A percentile compares a stretch with the other conserved stretches of the same genome.
These are phyloP conservation scores for Chiloscyllium plagiosum DNA, from an alignment of 2,113 vertebrate species.

Conservation along the genomic window DNA sequence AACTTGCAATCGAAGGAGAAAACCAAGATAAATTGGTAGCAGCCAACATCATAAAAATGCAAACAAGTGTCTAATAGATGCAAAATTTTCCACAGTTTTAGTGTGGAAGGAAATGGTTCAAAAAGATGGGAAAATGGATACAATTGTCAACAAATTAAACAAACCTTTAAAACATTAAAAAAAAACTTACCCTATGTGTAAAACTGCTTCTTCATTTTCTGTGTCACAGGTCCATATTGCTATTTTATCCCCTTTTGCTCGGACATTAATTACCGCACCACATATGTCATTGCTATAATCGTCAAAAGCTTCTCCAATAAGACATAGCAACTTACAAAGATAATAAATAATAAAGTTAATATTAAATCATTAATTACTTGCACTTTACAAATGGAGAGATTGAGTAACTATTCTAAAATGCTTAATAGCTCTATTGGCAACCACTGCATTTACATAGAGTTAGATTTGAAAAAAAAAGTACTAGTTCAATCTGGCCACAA, in stretches of 20 bases:
- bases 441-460: neutral
- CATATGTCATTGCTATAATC: conserved; percentile 64
- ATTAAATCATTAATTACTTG: neutral
- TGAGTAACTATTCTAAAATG: neutral
- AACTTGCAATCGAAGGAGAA: neutral
- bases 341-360: neutral
- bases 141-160: neutral
- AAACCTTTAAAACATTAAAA: neutral
- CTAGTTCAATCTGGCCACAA: neutral
- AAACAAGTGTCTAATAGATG: neutral
- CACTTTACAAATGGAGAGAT: neutral
- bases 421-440: neutral
- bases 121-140: neutral
- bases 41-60: neutral
- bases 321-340: conserved; percentile 63
- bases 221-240: conserved; percentile 75
- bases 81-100: neutral
- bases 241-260: conserved; percentile 75
- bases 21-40: no score
- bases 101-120: neutral
- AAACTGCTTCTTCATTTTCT: conserved; percentile 62
- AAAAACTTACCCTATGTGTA: conserved; percentile 64
- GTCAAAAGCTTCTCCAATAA: conserved; percentile 73
- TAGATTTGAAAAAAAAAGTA: neutral
- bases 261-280: conserved; percentile 72